A percentile compares a stretch with the other conserved stretches of the same genome.
Evolutionary conservation across 1,140 invertebrate species (phyloP).

Genomic region (Aphidius gifuensis): DNA sequence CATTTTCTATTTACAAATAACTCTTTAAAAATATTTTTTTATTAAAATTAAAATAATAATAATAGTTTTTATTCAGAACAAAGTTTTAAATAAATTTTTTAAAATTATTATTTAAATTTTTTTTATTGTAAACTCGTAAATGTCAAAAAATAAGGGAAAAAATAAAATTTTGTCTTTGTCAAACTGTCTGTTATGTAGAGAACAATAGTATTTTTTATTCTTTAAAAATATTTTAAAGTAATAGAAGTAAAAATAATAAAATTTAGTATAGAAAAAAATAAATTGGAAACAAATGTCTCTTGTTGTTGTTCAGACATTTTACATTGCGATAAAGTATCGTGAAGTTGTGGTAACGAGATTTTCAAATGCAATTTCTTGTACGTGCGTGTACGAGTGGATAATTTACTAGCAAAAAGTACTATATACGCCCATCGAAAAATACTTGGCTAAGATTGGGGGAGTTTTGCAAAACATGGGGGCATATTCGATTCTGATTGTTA

Average conservation of each 20-base stretch:
- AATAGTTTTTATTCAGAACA: too few relatives aligned
- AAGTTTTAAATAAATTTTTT: too few relatives aligned
- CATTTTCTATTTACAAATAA: too few relatives aligned
- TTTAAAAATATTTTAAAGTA: not conserved
- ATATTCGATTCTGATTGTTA: slow-evolving; percentile 23
- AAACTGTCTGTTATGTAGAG: too few relatives aligned
- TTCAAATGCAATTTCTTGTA: not conserved
- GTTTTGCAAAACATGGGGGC: slow-evolving; percentile 4
- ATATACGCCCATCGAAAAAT: not conserved
- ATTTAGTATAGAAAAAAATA: slow-evolving; percentile 21
- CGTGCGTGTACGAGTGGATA: slow-evolving; percentile 7
- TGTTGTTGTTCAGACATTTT: slow-evolving; percentile 21
- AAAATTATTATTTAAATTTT: too few relatives aligned
- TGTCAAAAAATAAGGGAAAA: too few relatives aligned
- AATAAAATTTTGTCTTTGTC: too few relatives aligned
- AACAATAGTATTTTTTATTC: too few relatives aligned
- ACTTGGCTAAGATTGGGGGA: slow-evolving; percentile 12
- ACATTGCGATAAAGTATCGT: slow-evolving; percentile 12
- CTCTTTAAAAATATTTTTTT: too few relatives aligned
- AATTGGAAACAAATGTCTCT: slow-evolving; percentile 26
- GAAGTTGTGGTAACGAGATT: too few relatives aligned
- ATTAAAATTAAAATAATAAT: too few relatives aligned
- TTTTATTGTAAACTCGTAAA: too few relatives aligned
- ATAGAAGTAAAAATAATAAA: slow-evolving; percentile 18
- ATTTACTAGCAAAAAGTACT: not conserved